A percentile compares a stretch with the other conserved stretches of the same genome.
Evolutionary conservation across 2,113 vertebrate genomes (phyloP).

Genomic region (Odocoileus hemionus): DNA sequence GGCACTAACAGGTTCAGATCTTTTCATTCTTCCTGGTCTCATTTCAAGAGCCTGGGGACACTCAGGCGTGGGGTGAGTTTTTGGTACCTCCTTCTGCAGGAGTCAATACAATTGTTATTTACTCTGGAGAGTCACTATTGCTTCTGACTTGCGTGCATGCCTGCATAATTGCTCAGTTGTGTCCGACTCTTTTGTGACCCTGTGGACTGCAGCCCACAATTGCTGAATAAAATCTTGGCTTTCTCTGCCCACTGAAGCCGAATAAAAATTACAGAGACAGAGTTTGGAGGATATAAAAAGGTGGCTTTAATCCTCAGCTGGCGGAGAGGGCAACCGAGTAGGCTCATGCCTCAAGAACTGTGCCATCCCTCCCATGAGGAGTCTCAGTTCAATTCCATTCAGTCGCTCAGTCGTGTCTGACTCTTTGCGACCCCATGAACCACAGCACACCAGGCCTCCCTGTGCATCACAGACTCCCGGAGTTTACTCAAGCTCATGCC

Average conservation of each 20-base stretch:
- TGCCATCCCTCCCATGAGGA: neutral
- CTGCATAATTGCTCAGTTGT: neutral
- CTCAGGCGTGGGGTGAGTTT: neutral
- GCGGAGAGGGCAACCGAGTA: neutral
- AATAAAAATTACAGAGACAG: neutral
- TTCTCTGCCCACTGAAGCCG: neutral
- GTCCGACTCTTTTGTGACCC: neutral
- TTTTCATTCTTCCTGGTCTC: neutral
- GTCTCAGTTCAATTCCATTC: neutral
- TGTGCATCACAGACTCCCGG: no score
- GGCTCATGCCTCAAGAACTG: neutral
- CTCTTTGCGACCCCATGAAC: no score
- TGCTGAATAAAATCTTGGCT: neutral
- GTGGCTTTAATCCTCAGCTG: neutral
- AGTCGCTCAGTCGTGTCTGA: no score
- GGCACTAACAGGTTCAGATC: accelerated
- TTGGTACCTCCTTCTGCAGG: neutral
- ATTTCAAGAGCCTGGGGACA: neutral
- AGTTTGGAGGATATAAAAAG: neutral
- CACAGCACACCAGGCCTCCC: no score
- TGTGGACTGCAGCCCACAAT: neutral
- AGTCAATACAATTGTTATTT: neutral
- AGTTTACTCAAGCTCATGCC: no score
- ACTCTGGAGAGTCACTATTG: neutral
- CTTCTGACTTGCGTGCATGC: neutral